Base-by-base conservation (phyloP, 2,888 invertebrate species). In the Sthenelais limicola region DNA sequence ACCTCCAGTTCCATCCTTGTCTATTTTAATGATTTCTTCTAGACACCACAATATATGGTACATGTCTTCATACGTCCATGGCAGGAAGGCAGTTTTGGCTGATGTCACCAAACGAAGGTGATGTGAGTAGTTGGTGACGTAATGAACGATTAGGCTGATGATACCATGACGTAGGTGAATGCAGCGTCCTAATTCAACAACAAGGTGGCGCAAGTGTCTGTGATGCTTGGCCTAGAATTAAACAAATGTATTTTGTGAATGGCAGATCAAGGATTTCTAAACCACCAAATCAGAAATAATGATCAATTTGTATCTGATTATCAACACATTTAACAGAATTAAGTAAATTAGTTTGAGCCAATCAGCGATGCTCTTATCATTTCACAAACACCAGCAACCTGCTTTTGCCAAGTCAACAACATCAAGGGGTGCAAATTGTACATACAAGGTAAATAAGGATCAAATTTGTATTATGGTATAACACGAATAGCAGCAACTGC, bases 51-150 rank as follows among this genome's bases (percentile, higher is more conserved):
- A 62, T 43, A 62, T 43, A 26, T 62, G 62, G n/a, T 38, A 21
- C 24, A 62, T 62, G 5, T 21, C 35, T 43, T 62, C 62, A 26
- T 38, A 62, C 18, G 35, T 24, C 24, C 24, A 26, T 28, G 62
- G 21, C 38, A 38, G 38, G 5, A 62, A 26, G 38, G 18, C 24
- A 24, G 38, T 38, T 43, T 62, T 62, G 21, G 38, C 24, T 24
- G 15, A 7, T 21, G 26, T 21, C 1, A 62, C 62, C 21, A 35
- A 43, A 9, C 35, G 3, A 12, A 62, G 38, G 35, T 26, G 15
- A 43, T 28, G 62, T 21, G 38, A 35, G 38, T 62, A 62, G 38
- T 62, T 24, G 3, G 38, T 38, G 62, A 62, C 12, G 62, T 62
- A 62, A 26, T 62, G 62, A 7, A 28, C 28, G 9, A 62, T 24